These are phyloP conservation scores for Isoperla grammatica DNA, from an alignment of 2,888 invertebrate genomes.

Conservation along the genomic window DNA sequence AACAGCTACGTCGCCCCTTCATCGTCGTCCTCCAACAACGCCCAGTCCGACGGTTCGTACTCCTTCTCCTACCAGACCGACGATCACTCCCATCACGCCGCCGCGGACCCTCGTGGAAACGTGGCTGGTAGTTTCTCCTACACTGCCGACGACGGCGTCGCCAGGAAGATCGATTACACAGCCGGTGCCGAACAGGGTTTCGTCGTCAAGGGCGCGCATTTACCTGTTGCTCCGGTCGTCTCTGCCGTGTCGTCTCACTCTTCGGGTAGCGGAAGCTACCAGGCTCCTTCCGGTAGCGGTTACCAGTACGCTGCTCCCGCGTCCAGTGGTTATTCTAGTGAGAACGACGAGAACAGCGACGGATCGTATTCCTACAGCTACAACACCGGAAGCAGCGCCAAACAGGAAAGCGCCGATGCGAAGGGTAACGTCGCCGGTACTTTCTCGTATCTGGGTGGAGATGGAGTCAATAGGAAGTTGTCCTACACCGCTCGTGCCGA, in stretches of 20 bases:
- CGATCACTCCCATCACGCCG: conserved; percentile 27
- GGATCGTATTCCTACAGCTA: conserved; percentile 39
- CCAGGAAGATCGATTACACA: conserved; percentile 29
- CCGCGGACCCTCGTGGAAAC: conserved; percentile 30
- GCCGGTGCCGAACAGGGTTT: not conserved
- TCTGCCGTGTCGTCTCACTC: too few relatives aligned
- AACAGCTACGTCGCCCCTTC: too few relatives aligned
- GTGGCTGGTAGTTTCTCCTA: conserved; percentile 34
- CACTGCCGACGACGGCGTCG: conserved; percentile 32
- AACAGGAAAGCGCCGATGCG: conserved; percentile 40
- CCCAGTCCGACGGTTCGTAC: conserved; percentile 28
- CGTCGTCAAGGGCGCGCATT: conserved; percentile 27
- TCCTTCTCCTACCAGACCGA: conserved; percentile 27
- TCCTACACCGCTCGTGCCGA: conserved; percentile 32
- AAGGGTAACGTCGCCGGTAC: conserved; percentile 36
- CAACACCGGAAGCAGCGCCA: conserved; percentile 38
- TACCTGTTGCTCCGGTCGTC: conserved; percentile 33
- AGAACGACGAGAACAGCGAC: conserved; percentile 24
- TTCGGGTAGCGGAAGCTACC: too few relatives aligned
- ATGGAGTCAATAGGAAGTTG: conserved; percentile 31
- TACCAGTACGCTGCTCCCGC: too few relatives aligned
- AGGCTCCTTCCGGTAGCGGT: too few relatives aligned
- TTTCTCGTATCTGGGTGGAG: conserved; percentile 33
- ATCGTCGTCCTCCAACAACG: too few relatives aligned
- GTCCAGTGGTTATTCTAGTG: too few relatives aligned